A percentile compares a stretch with the other conserved stretches of the same genome.
Conservation (phyloP, 2,113 vertebrate species). For the Vireo altiloquus region DNA sequence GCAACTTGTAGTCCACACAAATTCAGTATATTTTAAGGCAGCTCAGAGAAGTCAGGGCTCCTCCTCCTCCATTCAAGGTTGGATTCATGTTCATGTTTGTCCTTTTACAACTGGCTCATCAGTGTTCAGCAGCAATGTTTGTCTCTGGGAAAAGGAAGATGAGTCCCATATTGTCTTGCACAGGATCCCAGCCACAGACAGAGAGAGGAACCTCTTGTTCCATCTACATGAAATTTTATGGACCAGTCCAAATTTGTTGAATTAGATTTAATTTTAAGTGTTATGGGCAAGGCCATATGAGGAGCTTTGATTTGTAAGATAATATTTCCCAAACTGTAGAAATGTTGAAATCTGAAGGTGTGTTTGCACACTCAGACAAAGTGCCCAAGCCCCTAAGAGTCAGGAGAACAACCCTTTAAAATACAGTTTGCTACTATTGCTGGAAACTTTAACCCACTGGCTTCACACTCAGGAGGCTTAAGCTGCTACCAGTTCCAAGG, state of each 20-base stretch:
- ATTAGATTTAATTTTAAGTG: not conserved
- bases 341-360: not conserved
- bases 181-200: not conserved
- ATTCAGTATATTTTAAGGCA: not conserved
- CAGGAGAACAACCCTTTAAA: not conserved
- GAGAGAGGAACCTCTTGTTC: not conserved
- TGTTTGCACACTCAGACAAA: not conserved
- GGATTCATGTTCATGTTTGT: not conserved
- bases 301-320: not conserved
- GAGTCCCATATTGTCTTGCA: not conserved
- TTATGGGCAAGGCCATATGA: not conserved
- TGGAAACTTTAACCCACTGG: conserved; percentile 25
- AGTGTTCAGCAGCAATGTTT: fast-evolving
- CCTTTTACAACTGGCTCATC: not conserved
- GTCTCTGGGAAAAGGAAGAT: not conserved
- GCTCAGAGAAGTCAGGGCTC: not conserved
- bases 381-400: not conserved
- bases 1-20: not conserved
- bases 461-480: conserved; percentile 44
- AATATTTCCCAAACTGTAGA: not conserved
- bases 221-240: not conserved
- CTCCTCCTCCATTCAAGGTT: not conserved
- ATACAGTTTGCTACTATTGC: not conserved
- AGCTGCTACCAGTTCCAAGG: not conserved
- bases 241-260: not conserved